A percentile compares a stretch with the other conserved stretches of the same genome.
Evolutionary conservation across 2,113 vertebrate species (phyloP).

Genomic region (Microtus montanus): DNA sequence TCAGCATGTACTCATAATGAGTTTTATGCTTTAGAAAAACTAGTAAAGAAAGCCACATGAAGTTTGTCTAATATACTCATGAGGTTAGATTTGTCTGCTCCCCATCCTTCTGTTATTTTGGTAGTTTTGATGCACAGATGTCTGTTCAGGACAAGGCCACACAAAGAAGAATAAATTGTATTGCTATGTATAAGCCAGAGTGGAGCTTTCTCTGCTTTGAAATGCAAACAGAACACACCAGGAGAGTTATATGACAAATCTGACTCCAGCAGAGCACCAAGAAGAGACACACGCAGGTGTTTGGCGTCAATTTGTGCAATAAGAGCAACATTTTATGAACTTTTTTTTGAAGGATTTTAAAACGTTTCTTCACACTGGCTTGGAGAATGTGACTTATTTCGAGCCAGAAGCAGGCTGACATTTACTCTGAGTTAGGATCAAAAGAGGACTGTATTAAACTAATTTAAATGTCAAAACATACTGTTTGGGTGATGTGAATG

Average conservation of each 20-base stretch:
- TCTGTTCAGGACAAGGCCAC: neutral
- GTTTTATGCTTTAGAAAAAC: constrained; percentile 61
- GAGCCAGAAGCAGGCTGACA: constrained; percentile 43
- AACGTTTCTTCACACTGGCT: neutral
- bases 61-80: constrained; percentile 34
- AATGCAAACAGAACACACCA: neutral
- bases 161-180: neutral
- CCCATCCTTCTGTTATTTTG: constrained; percentile 36
- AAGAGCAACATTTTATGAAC: neutral
- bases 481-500: constrained; percentile 26
- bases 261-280: rapidly evolving
- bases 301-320: neutral
- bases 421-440: constrained; percentile 41
- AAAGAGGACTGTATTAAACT: constrained; percentile 44
- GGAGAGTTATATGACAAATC: neutral
- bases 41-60: constrained; percentile 8
- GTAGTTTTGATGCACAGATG: constrained; percentile 7
- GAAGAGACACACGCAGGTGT: neutral
- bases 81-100: constrained; percentile 59
- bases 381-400: constrained; percentile 19
- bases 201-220: neutral
- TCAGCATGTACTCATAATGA: constrained; percentile 40
- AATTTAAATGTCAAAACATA: constrained; percentile 40
- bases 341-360: neutral
- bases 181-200: neutral